Evolutionary conservation across 2,888 invertebrate genomes (phyloP), one percentile per base, ranked within the genome.

Genomic region (Alviniconcha strummeri): DNA sequence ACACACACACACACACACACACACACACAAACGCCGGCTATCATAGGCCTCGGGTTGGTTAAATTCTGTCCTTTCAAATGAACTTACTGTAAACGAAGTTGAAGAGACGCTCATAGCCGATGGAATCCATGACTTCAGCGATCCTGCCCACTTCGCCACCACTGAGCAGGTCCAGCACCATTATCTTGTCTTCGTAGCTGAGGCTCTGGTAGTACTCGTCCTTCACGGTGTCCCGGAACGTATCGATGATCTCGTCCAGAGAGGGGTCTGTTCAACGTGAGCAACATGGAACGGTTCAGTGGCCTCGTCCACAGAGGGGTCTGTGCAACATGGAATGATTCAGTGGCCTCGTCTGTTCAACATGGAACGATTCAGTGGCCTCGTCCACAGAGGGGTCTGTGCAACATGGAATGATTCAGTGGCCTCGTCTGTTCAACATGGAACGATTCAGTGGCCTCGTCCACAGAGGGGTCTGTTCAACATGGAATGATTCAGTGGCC

Each of bases 101-200:
- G 71, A 83, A 60, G 72, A 83, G 71, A 4, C 78, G 80, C 57
- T 83, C 56, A 56, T 75, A 76, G 36, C 80, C 83, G 13, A 80
- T 54, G 75, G 75, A 56, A 36, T 83, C 75, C 80, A 83, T 74
- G 80, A 83, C 60, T 54, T 80, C 72, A 0, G 54, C 54, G 72
- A 83, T 83, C 72, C 80, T 83, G 19, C 83, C 83, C 54, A 60
- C 67, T 69, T 83, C 80, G 3, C 80, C 80, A 0, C 80, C 80
- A 17, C 74, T 75, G 75, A 54, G 57, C 67, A 83, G 54, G 69
- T 83, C 83, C 80, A 83, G 54, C 5, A 83, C 74, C 19, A 83
- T 75, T 64, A 83, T 74, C 83, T 83, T 80, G 75, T 83, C 83
- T 9, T 80, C 83, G 67, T 80, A 83, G 64, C 60, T 64, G n/a